These are phyloP conservation scores for Dusona sp. DNA, from an alignment of 2,888 invertebrate genomes.

Conservation along the genomic window DNA sequence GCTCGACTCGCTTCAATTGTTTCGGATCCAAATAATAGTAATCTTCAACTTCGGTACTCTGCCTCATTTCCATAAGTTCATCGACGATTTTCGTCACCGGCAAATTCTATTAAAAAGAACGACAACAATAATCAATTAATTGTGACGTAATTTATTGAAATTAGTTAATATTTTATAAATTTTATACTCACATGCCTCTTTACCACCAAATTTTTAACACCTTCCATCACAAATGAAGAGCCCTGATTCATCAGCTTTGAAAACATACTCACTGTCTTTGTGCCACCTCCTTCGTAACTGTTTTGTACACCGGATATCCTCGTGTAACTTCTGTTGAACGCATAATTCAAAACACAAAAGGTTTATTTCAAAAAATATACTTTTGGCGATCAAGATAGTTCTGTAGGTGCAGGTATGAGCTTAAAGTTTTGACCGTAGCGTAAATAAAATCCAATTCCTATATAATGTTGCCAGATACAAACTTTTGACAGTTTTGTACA, in stretches of 20 bases:
- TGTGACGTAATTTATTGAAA: not conserved
- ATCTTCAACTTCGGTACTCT: slow-evolving; percentile 92
- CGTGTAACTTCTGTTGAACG: slow-evolving; percentile 88
- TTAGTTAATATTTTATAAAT: not conserved
- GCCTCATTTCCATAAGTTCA: slow-evolving; percentile 93
- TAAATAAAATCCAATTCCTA: too few species aligned
- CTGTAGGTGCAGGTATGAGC: too few species aligned
- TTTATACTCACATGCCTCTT: slow-evolving; percentile 94
- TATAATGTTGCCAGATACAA: too few species aligned
- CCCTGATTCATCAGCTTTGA: slow-evolving; percentile 98
- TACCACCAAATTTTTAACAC: slow-evolving; percentile 99
- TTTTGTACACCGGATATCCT: slow-evolving; percentile 91
- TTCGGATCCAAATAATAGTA: slow-evolving; percentile 98
- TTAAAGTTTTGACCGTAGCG: too few species aligned
- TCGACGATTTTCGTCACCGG: slow-evolving; percentile 98
- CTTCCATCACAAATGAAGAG: slow-evolving; percentile 99
- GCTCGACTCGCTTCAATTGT: slow-evolving; percentile 91
- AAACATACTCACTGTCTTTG: slow-evolving; percentile 99
- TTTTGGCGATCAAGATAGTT: too few species aligned
- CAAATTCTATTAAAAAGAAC: slow-evolving; percentile 88
- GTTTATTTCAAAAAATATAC: not conserved
- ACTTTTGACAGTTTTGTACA: too few species aligned
- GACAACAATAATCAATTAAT: not conserved
- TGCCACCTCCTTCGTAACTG: slow-evolving; percentile 96
- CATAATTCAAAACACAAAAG: not conserved